Conservation (phyloP, 2,113 vertebrate species). For the Gila orcuttii region DNA sequence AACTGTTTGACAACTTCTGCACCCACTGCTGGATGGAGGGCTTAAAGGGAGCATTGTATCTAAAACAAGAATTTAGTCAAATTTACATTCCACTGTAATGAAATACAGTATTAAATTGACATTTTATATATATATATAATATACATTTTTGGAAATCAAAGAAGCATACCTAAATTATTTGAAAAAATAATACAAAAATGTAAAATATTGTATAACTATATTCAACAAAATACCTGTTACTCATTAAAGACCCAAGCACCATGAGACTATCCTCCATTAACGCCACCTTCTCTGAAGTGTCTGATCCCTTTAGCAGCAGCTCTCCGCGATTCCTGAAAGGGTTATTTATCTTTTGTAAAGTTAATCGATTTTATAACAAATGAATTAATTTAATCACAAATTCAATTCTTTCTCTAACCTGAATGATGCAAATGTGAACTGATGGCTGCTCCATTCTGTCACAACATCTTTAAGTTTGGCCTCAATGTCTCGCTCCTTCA, state of each 20-base stretch:
- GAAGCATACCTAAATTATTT: too few relatives aligned
- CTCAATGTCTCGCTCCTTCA: conserved; percentile 86
- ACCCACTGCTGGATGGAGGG: conserved; percentile 82
- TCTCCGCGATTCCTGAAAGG: conserved; percentile 79
- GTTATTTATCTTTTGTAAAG: neutral
- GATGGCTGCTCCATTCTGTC: conserved; percentile 78
- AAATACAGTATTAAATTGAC: neutral
- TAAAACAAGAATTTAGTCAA: conserved; percentile 50
- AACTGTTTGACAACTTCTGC: conserved; percentile 81
- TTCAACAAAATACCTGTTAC: conserved; percentile 75
- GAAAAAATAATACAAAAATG: too few relatives aligned
- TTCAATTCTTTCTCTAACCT: neutral
- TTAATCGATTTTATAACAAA: neutral
- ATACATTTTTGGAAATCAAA: too few relatives aligned
- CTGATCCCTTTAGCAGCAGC: conserved; percentile 81
- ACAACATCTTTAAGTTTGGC: conserved; percentile 79
- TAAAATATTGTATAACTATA: too few relatives aligned
- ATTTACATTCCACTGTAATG: neutral
- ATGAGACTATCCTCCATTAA: conserved; percentile 85
- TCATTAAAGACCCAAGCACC: conserved; percentile 82
- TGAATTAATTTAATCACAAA: neutral
- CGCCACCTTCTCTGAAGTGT: conserved; percentile 77
- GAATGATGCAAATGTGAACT: conserved; percentile 74
- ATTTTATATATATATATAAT: neutral
- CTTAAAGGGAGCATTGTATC: conserved; percentile 83